These are phyloP conservation scores for Empis stercorea DNA, from an alignment of 2,888 invertebrate genomes.

Conservation along the genomic window DNA sequence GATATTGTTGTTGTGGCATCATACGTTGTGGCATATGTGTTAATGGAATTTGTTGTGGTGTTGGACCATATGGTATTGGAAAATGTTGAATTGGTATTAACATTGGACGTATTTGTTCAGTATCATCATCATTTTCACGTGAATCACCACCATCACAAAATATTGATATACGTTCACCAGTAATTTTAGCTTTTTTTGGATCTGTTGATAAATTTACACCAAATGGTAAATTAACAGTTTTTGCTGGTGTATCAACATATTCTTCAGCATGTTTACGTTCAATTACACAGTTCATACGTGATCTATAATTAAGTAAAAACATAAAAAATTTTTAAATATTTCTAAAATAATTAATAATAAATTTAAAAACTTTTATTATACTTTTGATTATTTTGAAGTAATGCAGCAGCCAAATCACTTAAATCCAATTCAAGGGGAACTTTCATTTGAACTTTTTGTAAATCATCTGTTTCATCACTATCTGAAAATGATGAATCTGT, in stretches of 20 bases:
- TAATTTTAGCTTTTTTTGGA: slow-evolving; percentile 56
- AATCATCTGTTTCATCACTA: slow-evolving; percentile 46
- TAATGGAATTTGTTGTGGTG: slow-evolving; percentile 42
- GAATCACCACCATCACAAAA: slow-evolving; percentile 66
- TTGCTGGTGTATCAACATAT: slow-evolving; percentile 61
- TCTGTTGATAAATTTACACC: slow-evolving; percentile 57
- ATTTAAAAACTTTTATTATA: slow-evolving; percentile 28
- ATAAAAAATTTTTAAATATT: not conserved
- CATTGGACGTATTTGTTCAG: slow-evolving; percentile 34
- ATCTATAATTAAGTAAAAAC: slow-evolving; percentile 33
- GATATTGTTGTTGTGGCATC: slow-evolving; percentile 26
- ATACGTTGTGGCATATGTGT: slow-evolving; percentile 38
- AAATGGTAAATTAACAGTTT: slow-evolving; percentile 49
- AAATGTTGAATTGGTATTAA: slow-evolving; percentile 36
- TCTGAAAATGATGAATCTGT: slow-evolving; percentile 45
- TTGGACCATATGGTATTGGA: slow-evolving; percentile 39
- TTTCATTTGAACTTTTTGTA: slow-evolving; percentile 47
- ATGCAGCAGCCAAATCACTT: slow-evolving; percentile 65
- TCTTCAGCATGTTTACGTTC: slow-evolving; percentile 76
- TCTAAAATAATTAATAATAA: not conserved
- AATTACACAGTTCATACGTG: slow-evolving; percentile 82
- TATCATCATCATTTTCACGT: slow-evolving; percentile 27
- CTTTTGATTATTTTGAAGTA: slow-evolving; percentile 57
- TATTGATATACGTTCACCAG: slow-evolving; percentile 77
- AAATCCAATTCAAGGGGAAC: slow-evolving; percentile 71